Evolutionary conservation across 1,140 invertebrate species (phyloP), one percentile per base, ranked within the genome.

Genomic region (Euglossa dilemma): DNA sequence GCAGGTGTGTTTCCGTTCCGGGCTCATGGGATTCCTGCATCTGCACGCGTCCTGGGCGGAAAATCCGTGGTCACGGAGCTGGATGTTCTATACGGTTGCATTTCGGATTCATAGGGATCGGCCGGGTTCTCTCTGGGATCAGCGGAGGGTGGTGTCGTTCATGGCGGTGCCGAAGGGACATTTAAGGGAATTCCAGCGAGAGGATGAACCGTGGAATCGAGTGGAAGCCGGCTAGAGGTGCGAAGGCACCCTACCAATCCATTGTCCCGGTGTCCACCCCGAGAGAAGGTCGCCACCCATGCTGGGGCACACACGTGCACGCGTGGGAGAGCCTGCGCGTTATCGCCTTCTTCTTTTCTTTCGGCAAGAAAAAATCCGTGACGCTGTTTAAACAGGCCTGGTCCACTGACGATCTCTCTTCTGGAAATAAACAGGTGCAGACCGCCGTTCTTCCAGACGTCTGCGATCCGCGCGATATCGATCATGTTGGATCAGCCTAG

Each of bases 191-290:
- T 81, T 89, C 85, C 77, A 76, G 52, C 47, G 63, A 54, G 25
- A 54, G 73, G 77, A 80, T 11, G 72, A 80, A 74, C 63, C 50
- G 75, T 79, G 43, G 81, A 79, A 87, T 87, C 74, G 83, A 85
- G 43, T 74, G 57, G 73, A 66, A 75, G 64, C 69, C 25, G 56
- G 57, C 54, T 57, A 50, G 84, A 90, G 86, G 89, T 85, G 87
- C 78, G 84, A 90, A 85, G 61, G 79, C 85, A 86, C 85, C 80
- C 85, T 85, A 70, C 81, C 84, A 81, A 84, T 76, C 89, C 74
- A 91, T 91, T 91, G 90, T 91, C 80, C 80, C 71, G 67, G 80
- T 63, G 71, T 85, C 50, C 54, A 80, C 86, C 75, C 81, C 76
- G 64, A 52, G 70, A 78, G 75, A 69, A 80, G 74, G 64, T 52